Percentiles rank a stretch among this genome's conserved stretches.
These are phyloP conservation scores for Bugulina stolonifera DNA, from an alignment of 2,888 invertebrate species.

Conservation along the genomic window DNA sequence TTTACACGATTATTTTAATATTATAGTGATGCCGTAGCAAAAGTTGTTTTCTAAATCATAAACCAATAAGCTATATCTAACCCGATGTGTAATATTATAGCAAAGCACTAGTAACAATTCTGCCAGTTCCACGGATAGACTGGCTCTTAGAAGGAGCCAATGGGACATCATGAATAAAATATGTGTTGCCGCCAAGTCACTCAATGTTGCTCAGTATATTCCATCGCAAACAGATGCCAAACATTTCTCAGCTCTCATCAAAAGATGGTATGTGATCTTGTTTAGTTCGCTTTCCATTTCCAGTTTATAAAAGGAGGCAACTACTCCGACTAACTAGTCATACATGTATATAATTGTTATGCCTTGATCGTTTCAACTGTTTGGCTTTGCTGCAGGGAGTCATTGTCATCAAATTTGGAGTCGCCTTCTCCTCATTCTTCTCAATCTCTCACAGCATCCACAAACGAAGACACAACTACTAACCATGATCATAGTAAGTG, in stretches of 20 bases:
- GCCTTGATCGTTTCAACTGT: too few relatives aligned
- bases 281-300: too few relatives aligned
- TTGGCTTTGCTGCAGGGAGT: neutral
- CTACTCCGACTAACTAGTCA: too few relatives aligned
- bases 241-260: neutral
- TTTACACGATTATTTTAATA: too few relatives aligned
- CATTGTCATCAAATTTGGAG: neutral
- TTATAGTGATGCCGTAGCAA: too few relatives aligned
- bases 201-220: neutral
- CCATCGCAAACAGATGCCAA: neutral
- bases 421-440: conserved; percentile 7
- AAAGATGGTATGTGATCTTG: conserved; percentile 4
- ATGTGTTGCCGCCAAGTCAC: neutral
- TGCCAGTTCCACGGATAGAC: neutral
- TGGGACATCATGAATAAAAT: conserved; percentile 21
- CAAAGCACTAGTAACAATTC: neutral
- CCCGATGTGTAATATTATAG: too few relatives aligned
- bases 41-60: too few relatives aligned
- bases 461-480: too few relatives aligned
- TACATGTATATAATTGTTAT: too few relatives aligned
- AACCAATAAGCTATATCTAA: too few relatives aligned
- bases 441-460: neutral
- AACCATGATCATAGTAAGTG: too few relatives aligned
- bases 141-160: neutral
- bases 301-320: too few relatives aligned